phyloP scores from a whole-genome alignment of 2,888 invertebrate genomes.

The Macropis europaea region DNA sequence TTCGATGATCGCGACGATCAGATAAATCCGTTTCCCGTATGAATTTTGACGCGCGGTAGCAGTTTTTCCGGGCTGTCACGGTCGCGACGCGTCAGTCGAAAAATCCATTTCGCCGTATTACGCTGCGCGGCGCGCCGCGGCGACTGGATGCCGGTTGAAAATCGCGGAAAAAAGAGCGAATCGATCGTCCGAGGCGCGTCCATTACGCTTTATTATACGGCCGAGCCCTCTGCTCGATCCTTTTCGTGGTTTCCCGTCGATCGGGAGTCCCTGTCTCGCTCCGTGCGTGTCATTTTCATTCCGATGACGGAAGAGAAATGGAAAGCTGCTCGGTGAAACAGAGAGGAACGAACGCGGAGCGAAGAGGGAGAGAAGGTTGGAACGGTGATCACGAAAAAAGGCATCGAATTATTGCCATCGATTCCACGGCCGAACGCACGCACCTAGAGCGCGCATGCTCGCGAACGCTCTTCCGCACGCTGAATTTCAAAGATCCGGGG shows the following conservation, averaged over 20 bases:
- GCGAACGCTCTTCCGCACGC: neutral
- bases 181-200: conserved; percentile 62
- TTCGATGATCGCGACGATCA: conserved; percentile 18
- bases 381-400: conserved; percentile 70
- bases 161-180: conserved; percentile 60
- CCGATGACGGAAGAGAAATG: conserved; percentile 44
- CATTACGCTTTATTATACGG: conserved; percentile 64
- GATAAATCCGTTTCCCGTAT: conserved; percentile 19
- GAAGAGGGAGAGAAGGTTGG: conserved; percentile 49
- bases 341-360: conserved; percentile 2
- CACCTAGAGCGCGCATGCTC: conserved; percentile 36
- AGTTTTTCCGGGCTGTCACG: conserved; percentile 27
- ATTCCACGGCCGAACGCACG: conserved; percentile 62
- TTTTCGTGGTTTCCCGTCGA: conserved; percentile 69
- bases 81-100: conserved; percentile 43
- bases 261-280: conserved; percentile 55
- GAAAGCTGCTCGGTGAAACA: conserved; percentile 9
- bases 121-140: conserved; percentile 29
- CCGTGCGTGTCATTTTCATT: conserved; percentile 29
- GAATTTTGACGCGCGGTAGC: conserved; percentile 27
- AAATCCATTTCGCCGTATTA: conserved; percentile 57
- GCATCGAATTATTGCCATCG: conserved; percentile 75
- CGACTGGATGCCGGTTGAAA: conserved; percentile 42
- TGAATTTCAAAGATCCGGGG: no score
- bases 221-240: conserved; percentile 57